Conservation (phyloP, 2,888 invertebrate genomes). For the Dinocampus coccinellae region DNA sequence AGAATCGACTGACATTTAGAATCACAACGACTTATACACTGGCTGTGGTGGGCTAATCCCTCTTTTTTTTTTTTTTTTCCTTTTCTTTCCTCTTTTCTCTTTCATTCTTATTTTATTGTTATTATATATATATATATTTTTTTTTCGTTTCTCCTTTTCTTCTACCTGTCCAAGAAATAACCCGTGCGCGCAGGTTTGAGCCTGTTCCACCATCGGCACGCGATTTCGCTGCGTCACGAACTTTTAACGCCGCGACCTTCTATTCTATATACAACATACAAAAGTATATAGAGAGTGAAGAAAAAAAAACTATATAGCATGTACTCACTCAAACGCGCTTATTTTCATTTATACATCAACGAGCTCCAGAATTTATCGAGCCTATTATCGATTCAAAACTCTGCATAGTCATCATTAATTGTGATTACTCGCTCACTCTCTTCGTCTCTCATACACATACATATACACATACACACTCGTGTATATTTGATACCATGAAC, state of each 20-base stretch:
- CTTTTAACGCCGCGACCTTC: slow-evolving; percentile 39
- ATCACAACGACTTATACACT: slow-evolving; percentile 29
- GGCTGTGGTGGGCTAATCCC: slow-evolving; percentile 15
- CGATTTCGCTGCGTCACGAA: slow-evolving; percentile 58
- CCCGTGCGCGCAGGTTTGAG: slow-evolving; percentile 35
- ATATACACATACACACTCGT: not conserved
- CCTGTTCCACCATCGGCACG: slow-evolving; percentile 41
- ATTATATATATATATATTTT: too few relatives aligned
- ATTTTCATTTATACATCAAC: slow-evolving; percentile 2
- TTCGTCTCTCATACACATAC: too few relatives aligned
- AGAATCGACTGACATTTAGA: slow-evolving; percentile 48
- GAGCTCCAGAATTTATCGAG: slow-evolving; percentile 21
- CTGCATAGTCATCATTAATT: slow-evolving; percentile 26
- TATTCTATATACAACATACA: not conserved
- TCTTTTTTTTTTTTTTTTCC: slow-evolving; percentile 18
- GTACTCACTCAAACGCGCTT: not conserved
- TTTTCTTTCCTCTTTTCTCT: too few relatives aligned
- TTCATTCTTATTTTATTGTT: too few relatives aligned
- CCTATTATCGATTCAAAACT: slow-evolving; percentile 31
- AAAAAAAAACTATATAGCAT: not conserved
- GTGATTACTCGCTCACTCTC: not conserved
- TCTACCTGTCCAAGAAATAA: slow-evolving; percentile 23
- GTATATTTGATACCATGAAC: not conserved
- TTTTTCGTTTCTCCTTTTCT: too few relatives aligned
- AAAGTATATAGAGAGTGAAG: not conserved